A percentile compares a stretch with the other conserved stretches of the same genome.
Evolutionary conservation across 2,113 vertebrate genomes (phyloP).

Genomic region (Phaetusa simplex): DNA sequence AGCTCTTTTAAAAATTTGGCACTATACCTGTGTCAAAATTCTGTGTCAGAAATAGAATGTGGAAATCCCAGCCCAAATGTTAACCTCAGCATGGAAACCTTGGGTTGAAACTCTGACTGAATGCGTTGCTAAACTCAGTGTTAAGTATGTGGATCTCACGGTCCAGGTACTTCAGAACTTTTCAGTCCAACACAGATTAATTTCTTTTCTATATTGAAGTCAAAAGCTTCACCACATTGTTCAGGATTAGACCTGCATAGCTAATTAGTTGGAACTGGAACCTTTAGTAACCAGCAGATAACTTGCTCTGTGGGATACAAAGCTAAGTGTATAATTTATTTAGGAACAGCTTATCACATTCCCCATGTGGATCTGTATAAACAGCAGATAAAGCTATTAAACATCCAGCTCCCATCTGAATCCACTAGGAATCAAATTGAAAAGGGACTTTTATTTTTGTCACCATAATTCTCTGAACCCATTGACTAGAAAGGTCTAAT

Average conservation of each 20-base stretch:
- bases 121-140: neutral
- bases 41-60: neutral
- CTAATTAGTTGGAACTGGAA: neutral
- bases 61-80: neutral
- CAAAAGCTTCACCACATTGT: neutral
- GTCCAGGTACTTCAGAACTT: neutral
- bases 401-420: neutral
- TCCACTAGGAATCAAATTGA: neutral
- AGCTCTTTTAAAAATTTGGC: neutral
- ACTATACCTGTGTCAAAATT: neutral
- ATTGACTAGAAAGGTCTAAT: neutral
- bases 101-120: neutral
- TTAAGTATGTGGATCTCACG: neutral
- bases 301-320: neutral
- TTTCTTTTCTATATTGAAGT: neutral
- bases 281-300: neutral
- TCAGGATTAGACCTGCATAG: neutral
- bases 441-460: neutral
- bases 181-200: neutral
- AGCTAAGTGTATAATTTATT: neutral
- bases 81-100: neutral
- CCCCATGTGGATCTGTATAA: neutral
- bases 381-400: neutral
- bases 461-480: neutral
- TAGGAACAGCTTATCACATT: neutral